These are phyloP conservation scores for Pasiphila rectangulata DNA, from an alignment of 2,888 invertebrate species.

Conservation along the genomic window DNA sequence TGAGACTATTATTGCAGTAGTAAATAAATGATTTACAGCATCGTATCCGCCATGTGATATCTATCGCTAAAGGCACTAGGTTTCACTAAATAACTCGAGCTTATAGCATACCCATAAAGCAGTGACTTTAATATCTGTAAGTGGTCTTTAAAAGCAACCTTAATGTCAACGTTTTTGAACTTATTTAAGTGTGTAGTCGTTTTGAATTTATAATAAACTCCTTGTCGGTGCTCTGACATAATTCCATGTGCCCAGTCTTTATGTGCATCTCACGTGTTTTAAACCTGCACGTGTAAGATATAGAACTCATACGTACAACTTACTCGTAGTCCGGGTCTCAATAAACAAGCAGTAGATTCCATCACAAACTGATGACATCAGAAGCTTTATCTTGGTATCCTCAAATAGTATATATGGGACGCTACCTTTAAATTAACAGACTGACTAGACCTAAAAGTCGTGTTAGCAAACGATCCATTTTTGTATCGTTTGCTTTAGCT, in stretches of 20 bases:
- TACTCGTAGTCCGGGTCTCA: background rate
- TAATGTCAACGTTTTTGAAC: background rate
- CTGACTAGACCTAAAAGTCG: too few species aligned
- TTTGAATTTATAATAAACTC: conserved; percentile 1
- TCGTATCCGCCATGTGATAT: background rate
- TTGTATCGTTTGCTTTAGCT: too few species aligned
- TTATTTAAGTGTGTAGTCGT: background rate
- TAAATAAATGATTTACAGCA: background rate
- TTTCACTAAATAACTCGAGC: too few species aligned
- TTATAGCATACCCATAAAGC: too few species aligned
- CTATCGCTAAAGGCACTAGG: background rate
- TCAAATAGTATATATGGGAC: too few species aligned
- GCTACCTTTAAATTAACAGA: too few species aligned
- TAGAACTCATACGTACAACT: background rate
- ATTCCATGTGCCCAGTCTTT: conserved; percentile 4
- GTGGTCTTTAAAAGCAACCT: background rate
- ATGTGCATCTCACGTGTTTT: conserved; percentile 3
- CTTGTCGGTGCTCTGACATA: background rate
- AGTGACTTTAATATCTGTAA: too few species aligned
- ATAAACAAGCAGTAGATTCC: background rate
- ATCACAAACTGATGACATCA: background rate
- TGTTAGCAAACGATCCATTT: too few species aligned
- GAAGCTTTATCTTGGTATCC: background rate
- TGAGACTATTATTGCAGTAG: background rate
- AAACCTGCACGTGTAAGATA: conserved; percentile 3